These are phyloP conservation scores for Muscina levida DNA, from an alignment of 2,888 invertebrate species.

Conservation along the genomic window DNA sequence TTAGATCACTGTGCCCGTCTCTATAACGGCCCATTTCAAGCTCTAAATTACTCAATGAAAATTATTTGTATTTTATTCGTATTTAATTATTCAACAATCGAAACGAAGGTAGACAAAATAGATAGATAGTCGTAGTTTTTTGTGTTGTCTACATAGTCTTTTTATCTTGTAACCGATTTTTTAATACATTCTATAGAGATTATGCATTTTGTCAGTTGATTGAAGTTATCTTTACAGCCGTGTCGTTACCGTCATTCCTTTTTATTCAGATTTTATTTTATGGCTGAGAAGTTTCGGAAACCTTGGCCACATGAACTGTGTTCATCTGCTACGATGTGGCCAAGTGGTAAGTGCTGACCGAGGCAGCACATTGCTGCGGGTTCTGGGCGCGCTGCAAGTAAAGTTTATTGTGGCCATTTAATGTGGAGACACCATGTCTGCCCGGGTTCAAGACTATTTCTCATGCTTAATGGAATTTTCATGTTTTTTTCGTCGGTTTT, in stretches of 20 bases:
- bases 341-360: conserved; percentile 14
- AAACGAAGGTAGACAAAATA: conserved; percentile 15
- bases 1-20: too few relatives aligned
- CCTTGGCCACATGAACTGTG: conserved; percentile 8
- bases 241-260: conserved; percentile 65
- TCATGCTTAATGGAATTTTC: conserved; percentile 66
- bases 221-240: conserved; percentile 75
- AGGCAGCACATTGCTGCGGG: neutral
- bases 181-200: conserved; percentile 72
- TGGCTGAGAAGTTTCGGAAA: neutral
- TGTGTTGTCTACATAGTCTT: conserved; percentile 49
- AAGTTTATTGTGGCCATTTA: conserved; percentile 64
- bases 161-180: conserved; percentile 75
- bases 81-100: conserved; percentile 28
- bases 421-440: conserved; percentile 65
- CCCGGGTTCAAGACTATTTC: conserved; percentile 65
- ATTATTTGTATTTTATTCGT: conserved; percentile 24
- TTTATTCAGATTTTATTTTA: conserved; percentile 42
- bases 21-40: too few relatives aligned
- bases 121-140: conserved; percentile 69
- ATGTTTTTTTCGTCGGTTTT: conserved; percentile 55
- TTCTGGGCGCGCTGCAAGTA: conserved; percentile 46
- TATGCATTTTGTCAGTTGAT: conserved; percentile 78
- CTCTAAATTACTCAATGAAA: conserved; percentile 8
- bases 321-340: conserved; percentile 15